phyloP scores from a whole-genome alignment of 2,113 vertebrate species.

The Felis chaus region DNA sequence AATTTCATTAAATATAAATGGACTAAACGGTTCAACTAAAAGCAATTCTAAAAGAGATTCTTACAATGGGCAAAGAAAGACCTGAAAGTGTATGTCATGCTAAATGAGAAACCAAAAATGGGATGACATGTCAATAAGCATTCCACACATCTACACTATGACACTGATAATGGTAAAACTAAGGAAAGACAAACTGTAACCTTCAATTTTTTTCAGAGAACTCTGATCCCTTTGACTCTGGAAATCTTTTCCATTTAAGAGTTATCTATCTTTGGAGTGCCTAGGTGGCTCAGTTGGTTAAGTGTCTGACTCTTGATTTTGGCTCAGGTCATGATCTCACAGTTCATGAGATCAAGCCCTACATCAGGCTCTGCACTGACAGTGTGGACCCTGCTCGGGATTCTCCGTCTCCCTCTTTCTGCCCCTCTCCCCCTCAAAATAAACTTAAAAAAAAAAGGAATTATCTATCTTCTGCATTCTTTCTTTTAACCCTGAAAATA shows the following conservation, averaged over 20 bases:
- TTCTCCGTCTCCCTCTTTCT: too few species aligned
- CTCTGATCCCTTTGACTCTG: background rate
- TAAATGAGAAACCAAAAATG: background rate
- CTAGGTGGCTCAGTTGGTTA: too few species aligned
- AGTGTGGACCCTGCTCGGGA: too few species aligned
- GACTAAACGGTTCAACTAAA: background rate
- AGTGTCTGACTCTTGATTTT: too few species aligned
- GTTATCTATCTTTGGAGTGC: background rate
- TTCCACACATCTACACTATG: background rate
- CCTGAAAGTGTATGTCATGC: background rate
- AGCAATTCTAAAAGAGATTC: background rate
- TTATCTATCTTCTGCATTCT: background rate
- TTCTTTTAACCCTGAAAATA: background rate
- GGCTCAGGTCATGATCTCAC: too few species aligned
- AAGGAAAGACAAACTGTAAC: background rate
- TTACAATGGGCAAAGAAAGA: background rate
- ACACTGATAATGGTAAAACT: background rate
- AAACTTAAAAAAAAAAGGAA: background rate
- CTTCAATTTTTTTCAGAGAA: background rate
- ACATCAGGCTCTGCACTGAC: too few species aligned
- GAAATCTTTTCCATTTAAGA: background rate
- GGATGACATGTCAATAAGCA: background rate
- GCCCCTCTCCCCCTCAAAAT: too few species aligned
- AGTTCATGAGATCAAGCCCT: too few species aligned
- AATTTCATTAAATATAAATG: background rate